A percentile compares a stretch with the other conserved stretches of the same genome.
Conservation (phyloP, 2,888 invertebrate species). For the Sminthurides aquaticus region DNA sequence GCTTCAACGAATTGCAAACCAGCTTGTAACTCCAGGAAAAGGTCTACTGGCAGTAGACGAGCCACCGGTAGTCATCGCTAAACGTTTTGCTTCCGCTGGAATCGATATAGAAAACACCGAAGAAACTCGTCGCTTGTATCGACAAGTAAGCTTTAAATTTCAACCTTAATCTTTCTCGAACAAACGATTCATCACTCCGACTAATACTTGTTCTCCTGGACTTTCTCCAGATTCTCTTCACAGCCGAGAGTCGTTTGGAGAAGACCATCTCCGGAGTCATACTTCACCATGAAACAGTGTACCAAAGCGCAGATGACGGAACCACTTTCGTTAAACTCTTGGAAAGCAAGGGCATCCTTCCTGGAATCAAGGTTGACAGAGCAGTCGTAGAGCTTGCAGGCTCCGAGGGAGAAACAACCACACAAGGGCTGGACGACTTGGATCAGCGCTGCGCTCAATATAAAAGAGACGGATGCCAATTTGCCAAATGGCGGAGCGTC, state of each 20-base stretch:
- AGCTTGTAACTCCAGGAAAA: slow-evolving; percentile 86
- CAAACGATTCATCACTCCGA: background rate
- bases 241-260: slow-evolving; percentile 61
- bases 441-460: slow-evolving; percentile 90
- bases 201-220: background rate
- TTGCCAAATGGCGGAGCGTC: slow-evolving; percentile 97
- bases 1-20: slow-evolving; percentile 74
- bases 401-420: slow-evolving; percentile 78
- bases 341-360: slow-evolving; percentile 82
- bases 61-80: slow-evolving; percentile 84
- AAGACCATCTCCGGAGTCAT: slow-evolving; percentile 94
- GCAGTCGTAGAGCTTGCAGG: slow-evolving; percentile 92
- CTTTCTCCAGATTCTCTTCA: slow-evolving; percentile 69
- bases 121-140: slow-evolving; percentile 78
- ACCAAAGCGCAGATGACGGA: slow-evolving; percentile 88
- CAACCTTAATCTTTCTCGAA: background rate
- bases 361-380: slow-evolving; percentile 95
- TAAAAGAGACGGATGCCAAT: slow-evolving; percentile 92
- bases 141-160: slow-evolving; percentile 48
- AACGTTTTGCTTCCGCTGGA: slow-evolving; percentile 73
- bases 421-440: slow-evolving; percentile 92
- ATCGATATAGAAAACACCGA: slow-evolving; percentile 89
- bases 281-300: slow-evolving; percentile 95
- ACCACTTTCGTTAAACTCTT: slow-evolving; percentile 74
- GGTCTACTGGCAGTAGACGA: slow-evolving; percentile 98